phyloP scores from a whole-genome alignment of 2,113 vertebrate genomes.

The Brachyhypopomus occidentalis region DNA sequence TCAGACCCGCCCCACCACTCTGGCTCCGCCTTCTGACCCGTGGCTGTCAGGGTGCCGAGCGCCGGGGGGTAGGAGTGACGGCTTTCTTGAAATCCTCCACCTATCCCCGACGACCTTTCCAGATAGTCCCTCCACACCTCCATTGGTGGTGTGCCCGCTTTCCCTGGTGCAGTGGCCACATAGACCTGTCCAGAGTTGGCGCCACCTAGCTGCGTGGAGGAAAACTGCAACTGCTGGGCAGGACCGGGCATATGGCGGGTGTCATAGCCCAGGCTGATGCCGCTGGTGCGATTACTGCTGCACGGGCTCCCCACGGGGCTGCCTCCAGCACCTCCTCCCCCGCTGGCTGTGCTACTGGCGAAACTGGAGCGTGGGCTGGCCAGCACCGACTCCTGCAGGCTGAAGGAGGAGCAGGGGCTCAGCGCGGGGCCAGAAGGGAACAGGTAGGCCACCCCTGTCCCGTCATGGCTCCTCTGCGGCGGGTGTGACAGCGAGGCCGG shows the following conservation, averaged over 20 bases:
- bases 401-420: conserved; percentile 78
- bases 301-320: conserved; percentile 82
- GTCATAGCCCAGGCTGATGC: conserved; percentile 87
- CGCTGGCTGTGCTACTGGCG: conserved; percentile 84
- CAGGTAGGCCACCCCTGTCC: conserved; percentile 66
- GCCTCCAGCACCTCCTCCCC: conserved; percentile 75
- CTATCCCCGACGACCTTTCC: conserved; percentile 60
- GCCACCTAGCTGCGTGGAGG: conserved; percentile 60
- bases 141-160: conserved; percentile 58
- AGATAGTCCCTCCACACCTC: conserved; percentile 76
- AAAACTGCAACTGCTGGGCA: conserved; percentile 64
- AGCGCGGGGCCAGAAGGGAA: conserved; percentile 68
- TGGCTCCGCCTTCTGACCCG: conserved; percentile 61
- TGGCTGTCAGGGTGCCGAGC: conserved; percentile 74
- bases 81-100: conserved; percentile 72
- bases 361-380: conserved; percentile 84
- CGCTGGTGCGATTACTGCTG: conserved; percentile 86
- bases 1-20: conserved; percentile 70
- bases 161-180: conserved; percentile 35
- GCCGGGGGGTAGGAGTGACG: conserved; percentile 86
- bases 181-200: conserved; percentile 53
- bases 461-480: conserved; percentile 65
- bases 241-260: conserved; percentile 75
- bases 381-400: conserved; percentile 78
- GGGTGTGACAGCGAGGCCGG: conserved; percentile 74